Conservation (phyloP, 2,888 invertebrate species). For the Ditula angustiorana region DNA sequence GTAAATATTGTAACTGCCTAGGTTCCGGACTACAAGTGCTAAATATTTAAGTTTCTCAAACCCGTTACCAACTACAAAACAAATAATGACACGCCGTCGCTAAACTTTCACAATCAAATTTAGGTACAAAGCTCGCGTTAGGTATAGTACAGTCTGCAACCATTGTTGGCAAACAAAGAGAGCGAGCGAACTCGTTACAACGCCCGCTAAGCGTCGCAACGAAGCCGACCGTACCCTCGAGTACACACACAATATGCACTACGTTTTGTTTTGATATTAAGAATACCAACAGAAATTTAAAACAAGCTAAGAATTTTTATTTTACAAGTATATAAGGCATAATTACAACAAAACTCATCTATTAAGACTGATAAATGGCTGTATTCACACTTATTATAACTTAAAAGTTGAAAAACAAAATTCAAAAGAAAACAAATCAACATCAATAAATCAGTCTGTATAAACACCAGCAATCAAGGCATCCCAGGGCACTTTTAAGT, state of each 20-base stretch:
- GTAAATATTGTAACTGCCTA: no score
- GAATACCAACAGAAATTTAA: constrained; percentile 20
- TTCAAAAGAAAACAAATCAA: no score
- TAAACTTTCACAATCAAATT: constrained; percentile 6
- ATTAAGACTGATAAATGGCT: no score
- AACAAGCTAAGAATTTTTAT: not conserved
- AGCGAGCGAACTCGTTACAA: constrained; percentile 44
- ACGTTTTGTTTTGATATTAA: constrained; percentile 21
- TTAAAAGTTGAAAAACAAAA: no score
- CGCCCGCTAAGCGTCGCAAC: constrained; percentile 56
- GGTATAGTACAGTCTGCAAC: constrained; percentile 54
- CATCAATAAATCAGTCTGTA: not conserved
- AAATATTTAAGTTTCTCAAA: not conserved
- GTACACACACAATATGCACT: no score
- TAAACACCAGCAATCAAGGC: not conserved
- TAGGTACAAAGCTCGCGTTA: constrained; percentile 52
- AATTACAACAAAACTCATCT: no score
- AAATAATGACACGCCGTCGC: constrained; percentile 4
- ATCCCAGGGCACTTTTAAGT: constrained; percentile 9
- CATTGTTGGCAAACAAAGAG: constrained; percentile 67
- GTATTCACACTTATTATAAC: no score
- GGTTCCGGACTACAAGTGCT: no score
- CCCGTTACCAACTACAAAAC: not conserved
- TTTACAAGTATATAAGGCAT: no score
- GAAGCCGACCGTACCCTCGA: constrained; percentile 21